A percentile compares a stretch with the other conserved stretches of the same genome.
phyloP scores from a whole-genome alignment of 2,888 invertebrate species.

The Spialia ferax region DNA sequence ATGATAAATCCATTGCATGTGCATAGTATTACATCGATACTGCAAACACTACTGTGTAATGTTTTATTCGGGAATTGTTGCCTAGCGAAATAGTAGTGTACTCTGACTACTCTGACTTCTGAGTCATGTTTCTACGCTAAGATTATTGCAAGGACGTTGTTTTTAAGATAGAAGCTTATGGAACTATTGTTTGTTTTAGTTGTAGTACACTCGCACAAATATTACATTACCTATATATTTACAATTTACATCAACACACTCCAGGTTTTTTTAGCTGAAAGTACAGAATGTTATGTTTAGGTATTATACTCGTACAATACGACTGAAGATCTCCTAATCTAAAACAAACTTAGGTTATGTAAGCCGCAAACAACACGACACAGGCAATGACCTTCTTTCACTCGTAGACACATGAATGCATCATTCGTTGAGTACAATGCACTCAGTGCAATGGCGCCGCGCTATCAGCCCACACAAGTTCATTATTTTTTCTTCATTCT shows the following conservation, averaged over 20 bases:
- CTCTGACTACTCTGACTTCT: slow-evolving; percentile 70
- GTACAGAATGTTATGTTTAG: slow-evolving; percentile 33
- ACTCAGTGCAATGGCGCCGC: slow-evolving; percentile 68
- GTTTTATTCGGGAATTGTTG: slow-evolving; percentile 70
- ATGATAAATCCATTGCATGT: neutral
- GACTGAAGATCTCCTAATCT: slow-evolving; percentile 63
- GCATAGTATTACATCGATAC: neutral
- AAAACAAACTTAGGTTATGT: slow-evolving; percentile 71
- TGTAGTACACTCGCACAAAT: slow-evolving; percentile 29
- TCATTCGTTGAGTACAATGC: slow-evolving; percentile 75
- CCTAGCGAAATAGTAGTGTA: slow-evolving; percentile 64
- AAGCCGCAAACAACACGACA: slow-evolving; percentile 66
- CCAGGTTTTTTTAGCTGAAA: slow-evolving; percentile 38
- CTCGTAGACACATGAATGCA: slow-evolving; percentile 74
- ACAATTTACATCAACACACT: slow-evolving; percentile 13
- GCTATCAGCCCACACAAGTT: slow-evolving; percentile 77
- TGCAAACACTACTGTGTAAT: slow-evolving; percentile 53
- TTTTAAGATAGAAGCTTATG: slow-evolving; percentile 67
- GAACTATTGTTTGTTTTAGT: slow-evolving; percentile 47
- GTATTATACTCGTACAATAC: slow-evolving; percentile 46
- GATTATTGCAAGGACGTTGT: slow-evolving; percentile 75
- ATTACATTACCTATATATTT: slow-evolving; percentile 32
- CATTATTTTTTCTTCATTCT: slow-evolving; percentile 65
- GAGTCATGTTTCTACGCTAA: slow-evolving; percentile 73
- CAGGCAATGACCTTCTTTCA: slow-evolving; percentile 77